Evolutionary conservation across 1,140 invertebrate genomes (phyloP), one percentile per base, ranked within the genome.

Genomic region (Drepana arcuata): DNA sequence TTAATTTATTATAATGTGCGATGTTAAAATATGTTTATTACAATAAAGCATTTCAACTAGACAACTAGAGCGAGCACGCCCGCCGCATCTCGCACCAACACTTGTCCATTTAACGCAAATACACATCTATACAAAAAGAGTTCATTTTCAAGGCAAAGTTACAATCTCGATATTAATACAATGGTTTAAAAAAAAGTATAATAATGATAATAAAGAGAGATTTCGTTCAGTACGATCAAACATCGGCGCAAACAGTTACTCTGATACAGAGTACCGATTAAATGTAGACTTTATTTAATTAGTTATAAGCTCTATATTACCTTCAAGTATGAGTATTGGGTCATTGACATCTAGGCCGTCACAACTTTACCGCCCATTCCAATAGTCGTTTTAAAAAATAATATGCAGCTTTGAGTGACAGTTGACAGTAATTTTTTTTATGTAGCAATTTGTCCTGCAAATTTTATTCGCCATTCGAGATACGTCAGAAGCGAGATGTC

Each of bases 1-100:
- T 82, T 79, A 79, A 82, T 82, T 82, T 82, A 82, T 82, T 79
- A 78, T 75, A 73, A 74, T 82, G 78, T 82, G 78, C 78, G 74
- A 74, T 79, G 74, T 82, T 82, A 82, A 77, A 78, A 81, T 77
- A 81, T 69, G 65, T 78, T 78, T 78, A 69, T 61, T 52, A 80
- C 66, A 68, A 74, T 74, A 74, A 78, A 82, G 74, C 74, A 73
- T 77, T 64, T 72, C 59, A 66, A 67, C 66, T 54, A 64, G 65
- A 69, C 61, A 59, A 58, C 35, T 51, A 43, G 29, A 44, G 46
- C 44, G 40, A 28, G 30, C 41, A 31, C 53, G 35, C 52, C 27
- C 42, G 45, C 40, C 55, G 49, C 51, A 25, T 52, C 48, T 37
- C 51, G 52, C 49, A 24, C 38, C 45, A 34, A 38, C 54, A 55